Base-by-base conservation (phyloP, 2,888 invertebrate species). In the Agrotis ipsilon region DNA sequence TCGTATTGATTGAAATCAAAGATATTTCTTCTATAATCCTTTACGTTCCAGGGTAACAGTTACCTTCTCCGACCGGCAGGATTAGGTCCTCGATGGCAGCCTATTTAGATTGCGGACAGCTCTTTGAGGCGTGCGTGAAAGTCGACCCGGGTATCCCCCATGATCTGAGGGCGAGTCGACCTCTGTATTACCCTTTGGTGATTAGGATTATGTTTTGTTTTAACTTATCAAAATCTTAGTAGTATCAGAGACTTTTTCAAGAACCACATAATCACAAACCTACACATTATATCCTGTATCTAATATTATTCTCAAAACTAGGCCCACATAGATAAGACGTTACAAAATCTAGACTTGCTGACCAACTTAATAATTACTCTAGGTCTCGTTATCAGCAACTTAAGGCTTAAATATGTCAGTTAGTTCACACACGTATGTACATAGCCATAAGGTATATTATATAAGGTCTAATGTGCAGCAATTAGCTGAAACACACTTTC, bases 401-500 rank as follows among this genome's bases (percentile, higher is more conserved):
- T 60, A 51, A 68, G 62, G 54, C 59, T 49, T 58, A 58, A 67
- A 68, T 63, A 62, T 68, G 78, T 52, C 46, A 32, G 43, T 61
- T 27, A n/a, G 61, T 72, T 78, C 67, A 64, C 73, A 82, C 62
- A 71, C 55, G 48, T 48, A 21, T 39, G 19, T 54, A 59, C 54
- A 24, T 57, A 57, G 67, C 43, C 45, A 48, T 52, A 48, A 54
- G 4, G n/a, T 55, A 72, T 19, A 61, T 78, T 73, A 78, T 73
- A 78, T 72, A 84, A 66, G 69, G 69, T 16, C 67, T 71, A 75
- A 73, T 77, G 64, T 80, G 66, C 75, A 76, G 78, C 81, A 73
- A 83, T 83, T 83, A 85, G 43, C 75, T 85, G 72, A 80, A 87
- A 84, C 67, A 63, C 63, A 74, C 84, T 86, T 87, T 86, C 87